These are phyloP conservation scores for Labia minor DNA, from an alignment of 2,888 invertebrate genomes.

Conservation along the genomic window DNA sequence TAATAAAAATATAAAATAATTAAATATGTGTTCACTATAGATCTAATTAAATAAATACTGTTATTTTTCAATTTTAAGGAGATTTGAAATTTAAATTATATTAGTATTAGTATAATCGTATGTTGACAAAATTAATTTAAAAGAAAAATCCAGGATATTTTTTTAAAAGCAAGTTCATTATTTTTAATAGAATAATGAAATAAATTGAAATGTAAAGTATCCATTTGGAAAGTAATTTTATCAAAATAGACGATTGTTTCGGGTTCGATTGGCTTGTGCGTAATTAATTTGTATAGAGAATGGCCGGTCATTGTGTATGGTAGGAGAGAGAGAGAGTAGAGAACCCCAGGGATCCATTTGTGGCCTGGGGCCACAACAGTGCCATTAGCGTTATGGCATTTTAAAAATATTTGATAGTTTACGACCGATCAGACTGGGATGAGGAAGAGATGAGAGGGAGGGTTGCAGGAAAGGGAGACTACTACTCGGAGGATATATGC, in stretches of 20 bases:
- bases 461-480: not conserved
- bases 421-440: not conserved
- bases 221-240: slow-evolving; percentile 4
- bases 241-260: not conserved
- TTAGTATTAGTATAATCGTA: not conserved
- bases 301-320: not conserved
- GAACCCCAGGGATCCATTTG: not conserved
- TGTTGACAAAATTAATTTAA: no score
- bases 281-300: not conserved
- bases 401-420: slow-evolving; percentile 4
- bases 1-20: no score
- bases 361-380: not conserved
- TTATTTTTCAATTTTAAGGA: no score
- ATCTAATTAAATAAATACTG: no score
- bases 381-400: slow-evolving; percentile 7
- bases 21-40: no score
- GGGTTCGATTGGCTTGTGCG: not conserved
- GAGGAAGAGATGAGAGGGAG: no score
- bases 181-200: not conserved
- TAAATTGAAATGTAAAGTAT: not conserved
- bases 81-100: not conserved
- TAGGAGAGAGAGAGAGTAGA: not conserved
- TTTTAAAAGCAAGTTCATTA: not conserved
- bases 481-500: not conserved
- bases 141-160: no score